Conservation (phyloP, 2,113 vertebrate genomes). For the Chaetorhynchus papuensis region DNA sequence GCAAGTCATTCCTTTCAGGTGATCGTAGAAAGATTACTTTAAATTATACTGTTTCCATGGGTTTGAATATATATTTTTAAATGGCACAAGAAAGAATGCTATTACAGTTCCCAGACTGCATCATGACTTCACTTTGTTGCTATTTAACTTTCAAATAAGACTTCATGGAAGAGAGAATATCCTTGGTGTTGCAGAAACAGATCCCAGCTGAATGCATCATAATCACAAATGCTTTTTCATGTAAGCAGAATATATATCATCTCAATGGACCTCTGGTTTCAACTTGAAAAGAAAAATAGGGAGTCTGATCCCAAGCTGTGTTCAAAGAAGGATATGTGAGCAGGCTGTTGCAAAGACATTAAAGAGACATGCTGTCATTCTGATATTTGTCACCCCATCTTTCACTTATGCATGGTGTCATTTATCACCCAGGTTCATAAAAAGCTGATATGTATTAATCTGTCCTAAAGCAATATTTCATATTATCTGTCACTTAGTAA, state of each 20-base stretch:
- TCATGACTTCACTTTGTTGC: not conserved
- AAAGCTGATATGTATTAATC: not conserved
- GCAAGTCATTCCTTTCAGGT: not conserved
- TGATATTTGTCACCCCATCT: constrained; percentile 8
- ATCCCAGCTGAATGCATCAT: not conserved
- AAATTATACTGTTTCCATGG: not conserved
- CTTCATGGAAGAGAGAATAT: not conserved
- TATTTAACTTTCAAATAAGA: constrained; percentile 44
- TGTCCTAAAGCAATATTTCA: not conserved
- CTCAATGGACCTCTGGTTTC: not conserved
- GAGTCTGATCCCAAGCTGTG: not conserved
- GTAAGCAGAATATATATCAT: constrained; percentile 6
- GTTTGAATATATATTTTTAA: not conserved
- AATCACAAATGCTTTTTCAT: constrained; percentile 42
- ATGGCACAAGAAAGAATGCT: not conserved
- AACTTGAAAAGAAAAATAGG: constrained; percentile 14
- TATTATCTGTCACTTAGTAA: not conserved
- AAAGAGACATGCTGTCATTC: not conserved
- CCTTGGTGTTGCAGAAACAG: not conserved
- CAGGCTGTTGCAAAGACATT: not conserved
- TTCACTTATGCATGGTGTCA: not conserved
- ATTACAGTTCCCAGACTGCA: not conserved
- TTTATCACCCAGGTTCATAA: constrained; percentile 11
- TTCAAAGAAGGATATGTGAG: not conserved
- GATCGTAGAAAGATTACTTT: not conserved